Base-by-base conservation (phyloP, 2,113 vertebrate genomes). In the Hippocampus abdominalis region DNA sequence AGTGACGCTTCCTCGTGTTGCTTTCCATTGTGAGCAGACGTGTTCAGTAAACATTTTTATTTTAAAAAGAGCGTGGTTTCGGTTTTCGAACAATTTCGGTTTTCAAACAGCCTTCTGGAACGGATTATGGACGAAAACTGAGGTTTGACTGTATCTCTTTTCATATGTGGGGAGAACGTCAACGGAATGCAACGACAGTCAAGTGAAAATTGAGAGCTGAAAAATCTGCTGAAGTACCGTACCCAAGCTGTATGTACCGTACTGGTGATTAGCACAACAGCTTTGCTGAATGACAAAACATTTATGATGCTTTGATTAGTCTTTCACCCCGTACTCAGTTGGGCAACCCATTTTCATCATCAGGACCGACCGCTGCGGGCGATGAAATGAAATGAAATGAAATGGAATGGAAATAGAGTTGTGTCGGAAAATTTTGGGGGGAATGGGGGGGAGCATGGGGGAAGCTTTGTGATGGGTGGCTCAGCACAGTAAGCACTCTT, bases 401-500 rank as follows among this genome's bases (percentile, higher is more conserved):
- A 53, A n/a, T 21, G 21, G n/a, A 8, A 53, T 56, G 10, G 20
- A 39, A 62, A 11, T 5, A 40, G 32, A 23, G 11, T 21, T 63
- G 15, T 53, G 12, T 44, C 23, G 68, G 25, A 68, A 46, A 56
- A 54, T 29, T 54, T 11, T 7, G 21, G 51, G 29, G 11, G 59
- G 40, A n/a, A n/a, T n/a, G n/a, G 54, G 25, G 32, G 20, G 18
- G 51, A 51, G 49, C 23, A 16, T 56, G n/a, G 54, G 5, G 32
- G 36, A 42, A 77, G 72, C 62, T 70, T 77, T 74, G 51, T 74
- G 81, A 81, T n/a, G 72, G 64, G 60, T 8, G 54, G 54, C 60
- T 75, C 8, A 8, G 46, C 84, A 61, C 82, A 81, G 83, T 79
- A 69, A 73, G 81, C 79, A 77, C 68, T 75, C 74, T 72, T 85